Evolutionary conservation across 2,797 vertebrate species (phyloP).

Genomic region (Poecilia picta): DNA sequence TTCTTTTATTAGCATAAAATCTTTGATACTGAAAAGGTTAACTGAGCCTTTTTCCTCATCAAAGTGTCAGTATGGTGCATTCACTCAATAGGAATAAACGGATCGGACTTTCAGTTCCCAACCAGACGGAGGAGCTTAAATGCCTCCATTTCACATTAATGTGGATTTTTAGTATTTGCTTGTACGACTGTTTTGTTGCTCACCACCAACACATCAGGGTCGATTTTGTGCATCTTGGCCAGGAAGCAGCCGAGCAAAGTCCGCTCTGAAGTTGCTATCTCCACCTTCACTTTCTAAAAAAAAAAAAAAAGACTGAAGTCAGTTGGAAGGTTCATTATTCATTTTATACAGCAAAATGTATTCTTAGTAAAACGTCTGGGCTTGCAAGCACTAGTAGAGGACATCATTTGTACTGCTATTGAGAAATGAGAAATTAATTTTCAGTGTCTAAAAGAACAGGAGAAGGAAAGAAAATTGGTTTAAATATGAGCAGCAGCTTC

Average conservation of each 20-base stretch:
- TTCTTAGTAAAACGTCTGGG: neutral
- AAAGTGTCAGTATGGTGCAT: neutral
- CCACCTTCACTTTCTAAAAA: slow-evolving; percentile 90
- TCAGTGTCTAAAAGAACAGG: neutral
- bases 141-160: neutral
- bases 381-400: neutral
- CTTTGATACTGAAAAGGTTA: neutral
- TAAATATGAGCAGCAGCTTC: neutral
- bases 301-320: neutral
- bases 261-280: slow-evolving; percentile 92
- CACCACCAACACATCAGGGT: slow-evolving; percentile 97
- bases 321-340: neutral
- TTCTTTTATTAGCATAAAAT: neutral
- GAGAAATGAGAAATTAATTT: neutral
- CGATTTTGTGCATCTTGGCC: slow-evolving; percentile 97
- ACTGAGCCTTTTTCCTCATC: neutral
- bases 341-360: neutral
- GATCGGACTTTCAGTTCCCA: neutral
- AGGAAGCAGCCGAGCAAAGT: slow-evolving; percentile 94
- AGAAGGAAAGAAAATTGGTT: neutral
- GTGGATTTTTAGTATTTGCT: neutral
- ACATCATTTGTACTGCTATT: neutral
- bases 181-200: slow-evolving; percentile 55
- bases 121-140: neutral
- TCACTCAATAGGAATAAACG: neutral